Conservation (phyloP, 2,113 vertebrate genomes). For the Probosciger aterrimus region DNA sequence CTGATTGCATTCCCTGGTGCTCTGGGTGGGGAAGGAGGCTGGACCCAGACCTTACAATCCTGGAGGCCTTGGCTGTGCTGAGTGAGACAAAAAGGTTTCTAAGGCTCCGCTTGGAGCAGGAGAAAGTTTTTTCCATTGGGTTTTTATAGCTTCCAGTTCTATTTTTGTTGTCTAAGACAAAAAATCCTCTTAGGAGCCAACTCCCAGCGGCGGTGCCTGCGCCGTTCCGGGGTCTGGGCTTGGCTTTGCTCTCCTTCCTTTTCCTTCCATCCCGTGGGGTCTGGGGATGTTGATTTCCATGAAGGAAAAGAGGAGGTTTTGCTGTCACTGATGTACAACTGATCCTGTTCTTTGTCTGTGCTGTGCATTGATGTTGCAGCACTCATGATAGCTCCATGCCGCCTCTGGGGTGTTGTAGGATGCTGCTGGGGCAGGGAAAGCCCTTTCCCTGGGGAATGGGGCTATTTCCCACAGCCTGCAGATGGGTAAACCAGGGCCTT, state of each 20-base stretch:
- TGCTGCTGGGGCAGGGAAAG: not conserved
- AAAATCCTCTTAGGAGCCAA: conserved; percentile 48
- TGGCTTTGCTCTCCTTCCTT: not conserved
- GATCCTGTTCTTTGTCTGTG: fast-evolving
- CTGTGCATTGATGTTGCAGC: not conserved
- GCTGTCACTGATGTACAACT: fast-evolving
- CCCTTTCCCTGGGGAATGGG: not conserved
- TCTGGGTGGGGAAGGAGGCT: not conserved
- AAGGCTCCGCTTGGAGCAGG: conserved; percentile 2
- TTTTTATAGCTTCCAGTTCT: conserved; percentile 54
- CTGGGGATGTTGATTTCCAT: not conserved
- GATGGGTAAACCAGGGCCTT: not conserved
- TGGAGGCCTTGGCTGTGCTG: not conserved
- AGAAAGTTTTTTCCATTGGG: conserved; percentile 40
- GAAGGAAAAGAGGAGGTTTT: not conserved
- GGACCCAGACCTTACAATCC: not conserved
- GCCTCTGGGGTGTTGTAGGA: not conserved
- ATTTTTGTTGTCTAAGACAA: conserved; percentile 55
- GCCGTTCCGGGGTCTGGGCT: fast-evolving
- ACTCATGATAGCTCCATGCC: fast-evolving
- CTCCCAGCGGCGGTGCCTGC: fast-evolving
- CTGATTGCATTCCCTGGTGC: not conserved
- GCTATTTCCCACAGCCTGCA: fast-evolving
- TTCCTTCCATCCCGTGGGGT: not conserved
- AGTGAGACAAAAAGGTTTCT: not conserved